Evolutionary conservation across 2,888 invertebrate genomes (phyloP).

Genomic region (Callyntrura guangdongensis): DNA sequence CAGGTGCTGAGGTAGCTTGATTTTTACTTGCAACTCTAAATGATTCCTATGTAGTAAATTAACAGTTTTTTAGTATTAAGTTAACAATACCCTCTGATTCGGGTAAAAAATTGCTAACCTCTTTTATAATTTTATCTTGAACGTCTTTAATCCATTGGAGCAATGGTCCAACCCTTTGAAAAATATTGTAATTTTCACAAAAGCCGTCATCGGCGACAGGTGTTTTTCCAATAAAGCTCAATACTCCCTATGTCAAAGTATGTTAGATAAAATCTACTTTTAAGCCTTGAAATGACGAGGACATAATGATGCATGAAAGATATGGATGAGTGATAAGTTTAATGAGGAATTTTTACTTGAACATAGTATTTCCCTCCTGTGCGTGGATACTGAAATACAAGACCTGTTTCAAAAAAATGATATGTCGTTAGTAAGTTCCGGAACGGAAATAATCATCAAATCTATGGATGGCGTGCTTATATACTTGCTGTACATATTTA

Average conservation of each 20-base stretch:
- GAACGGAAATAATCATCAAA: neutral
- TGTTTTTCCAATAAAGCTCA: slow-evolving; percentile 74
- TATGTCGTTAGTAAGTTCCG: neutral
- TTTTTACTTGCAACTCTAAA: slow-evolving; percentile 19
- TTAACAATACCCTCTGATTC: no score
- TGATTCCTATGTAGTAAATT: neutral
- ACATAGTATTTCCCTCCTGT: slow-evolving; percentile 70
- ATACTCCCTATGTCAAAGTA: slow-evolving; percentile 66
- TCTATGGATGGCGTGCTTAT: neutral
- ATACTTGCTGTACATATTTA: neutral
- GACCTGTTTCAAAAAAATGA: slow-evolving; percentile 23
- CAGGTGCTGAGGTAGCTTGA: slow-evolving; percentile 12
- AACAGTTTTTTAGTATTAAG: neutral
- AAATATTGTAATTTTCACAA: slow-evolving; percentile 79
- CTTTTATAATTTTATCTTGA: slow-evolving; percentile 67
- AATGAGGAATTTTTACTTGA: slow-evolving; percentile 47
- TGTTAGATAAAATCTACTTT: neutral
- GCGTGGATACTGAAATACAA: slow-evolving; percentile 72
- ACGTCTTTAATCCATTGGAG: slow-evolving; percentile 75
- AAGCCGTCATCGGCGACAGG: slow-evolving; percentile 69
- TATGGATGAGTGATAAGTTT: no score
- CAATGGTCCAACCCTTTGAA: slow-evolving; percentile 75
- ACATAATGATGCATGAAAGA: neutral
- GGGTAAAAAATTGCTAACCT: slow-evolving; percentile 54
- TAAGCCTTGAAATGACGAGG: neutral